phyloP scores from a whole-genome alignment of 2,113 vertebrate genomes.

The Pollimyrus isidori region DNA sequence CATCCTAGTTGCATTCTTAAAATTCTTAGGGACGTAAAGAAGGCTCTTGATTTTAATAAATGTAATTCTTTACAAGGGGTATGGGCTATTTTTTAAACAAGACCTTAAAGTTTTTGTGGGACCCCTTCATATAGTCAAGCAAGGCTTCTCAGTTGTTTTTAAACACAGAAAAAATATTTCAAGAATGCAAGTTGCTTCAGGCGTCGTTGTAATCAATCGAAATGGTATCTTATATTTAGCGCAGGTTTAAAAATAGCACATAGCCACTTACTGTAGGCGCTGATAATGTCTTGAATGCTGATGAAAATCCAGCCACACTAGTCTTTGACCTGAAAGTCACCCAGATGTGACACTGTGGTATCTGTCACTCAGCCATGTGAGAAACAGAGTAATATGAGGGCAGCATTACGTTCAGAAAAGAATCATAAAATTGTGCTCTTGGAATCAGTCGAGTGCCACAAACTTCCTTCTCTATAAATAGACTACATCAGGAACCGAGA shows the following conservation, averaged over 20 bases:
- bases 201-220: background rate
- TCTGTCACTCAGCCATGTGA: slow-evolving; percentile 10
- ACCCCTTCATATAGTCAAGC: background rate
- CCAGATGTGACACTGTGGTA: background rate
- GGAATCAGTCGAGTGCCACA: background rate
- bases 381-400: background rate
- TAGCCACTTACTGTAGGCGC: background rate
- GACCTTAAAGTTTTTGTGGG: background rate
- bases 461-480: slow-evolving; percentile 14
- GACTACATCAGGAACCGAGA: background rate
- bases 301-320: background rate
- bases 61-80: background rate
- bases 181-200: background rate
- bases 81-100: background rate
- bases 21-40: background rate
- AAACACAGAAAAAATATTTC: background rate
- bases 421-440: background rate
- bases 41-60: background rate
- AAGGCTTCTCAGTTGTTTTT: background rate
- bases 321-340: slow-evolving; percentile 15
- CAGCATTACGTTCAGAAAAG: background rate
- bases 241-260: slow-evolving; percentile 28
- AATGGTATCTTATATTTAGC: slow-evolving; percentile 1
- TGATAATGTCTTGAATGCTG: slow-evolving; percentile 1
- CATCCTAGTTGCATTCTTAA: background rate